Percentiles rank a stretch among this genome's conserved stretches.
Conservation (phyloP, 2,797 vertebrate genomes). For the Nyctibius grandis region DNA sequence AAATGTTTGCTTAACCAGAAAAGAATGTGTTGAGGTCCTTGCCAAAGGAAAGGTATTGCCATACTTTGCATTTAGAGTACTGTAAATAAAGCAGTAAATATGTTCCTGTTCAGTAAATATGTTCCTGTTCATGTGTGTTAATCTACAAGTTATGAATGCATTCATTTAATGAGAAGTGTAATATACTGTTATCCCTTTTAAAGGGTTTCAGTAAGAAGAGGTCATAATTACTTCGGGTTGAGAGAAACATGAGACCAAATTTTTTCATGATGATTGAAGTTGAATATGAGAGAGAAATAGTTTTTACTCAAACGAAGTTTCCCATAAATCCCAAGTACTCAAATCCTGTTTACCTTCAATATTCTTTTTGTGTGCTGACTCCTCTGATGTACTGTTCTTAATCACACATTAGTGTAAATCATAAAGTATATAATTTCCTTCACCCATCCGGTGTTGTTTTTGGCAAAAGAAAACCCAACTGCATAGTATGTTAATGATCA, state of each 20-base stretch:
- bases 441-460: not conserved
- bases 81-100: slow-evolving; percentile 66
- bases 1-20: slow-evolving; percentile 67
- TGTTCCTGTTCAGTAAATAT: slow-evolving; percentile 54
- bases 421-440: not conserved
- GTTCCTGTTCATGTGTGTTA: slow-evolving; percentile 55
- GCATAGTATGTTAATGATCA: not conserved
- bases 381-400: not conserved
- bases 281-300: slow-evolving; percentile 33
- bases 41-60: slow-evolving; percentile 57
- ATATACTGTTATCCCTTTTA: slow-evolving; percentile 41
- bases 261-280: slow-evolving; percentile 61
- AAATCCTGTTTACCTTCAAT: slow-evolving; percentile 2
- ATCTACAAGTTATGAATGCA: slow-evolving; percentile 31
- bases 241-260: slow-evolving; percentile 60
- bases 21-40: slow-evolving; percentile 56
- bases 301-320: slow-evolving; percentile 36
- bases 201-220: slow-evolving; percentile 49
- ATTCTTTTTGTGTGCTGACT: not conserved
- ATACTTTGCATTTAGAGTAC: slow-evolving; percentile 41
- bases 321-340: slow-evolving; percentile 18
- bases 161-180: slow-evolving; percentile 38
- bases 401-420: slow-evolving; percentile 1
- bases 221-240: slow-evolving; percentile 50
- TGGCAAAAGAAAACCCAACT: not conserved